A percentile compares a stretch with the other conserved stretches of the same genome.
Conservation (phyloP, 1,140 invertebrate species). For the Rhopalosiphum maidis region DNA sequence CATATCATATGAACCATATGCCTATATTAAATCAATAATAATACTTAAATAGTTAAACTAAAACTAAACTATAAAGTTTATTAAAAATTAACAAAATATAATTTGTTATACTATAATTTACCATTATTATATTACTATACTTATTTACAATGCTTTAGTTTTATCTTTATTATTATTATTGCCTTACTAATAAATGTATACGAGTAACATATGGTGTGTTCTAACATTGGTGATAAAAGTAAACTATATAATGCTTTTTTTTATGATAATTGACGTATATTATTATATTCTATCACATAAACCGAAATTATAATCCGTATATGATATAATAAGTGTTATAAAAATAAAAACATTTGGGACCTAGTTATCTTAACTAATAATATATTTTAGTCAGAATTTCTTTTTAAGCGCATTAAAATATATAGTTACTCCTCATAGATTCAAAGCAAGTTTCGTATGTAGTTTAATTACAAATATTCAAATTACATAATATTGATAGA, state of each 20-base stretch:
- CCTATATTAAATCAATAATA: neutral
- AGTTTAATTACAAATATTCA: neutral
- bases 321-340: slow-evolving; percentile 25
- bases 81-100: neutral
- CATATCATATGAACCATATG: neutral
- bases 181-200: neutral
- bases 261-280: slow-evolving; percentile 15
- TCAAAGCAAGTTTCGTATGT: neutral
- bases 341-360: neutral
- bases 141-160: neutral
- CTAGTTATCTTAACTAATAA: slow-evolving; percentile 9
- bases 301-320: slow-evolving; percentile 8
- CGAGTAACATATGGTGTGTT: neutral
- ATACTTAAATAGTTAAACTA: too few relatives aligned
- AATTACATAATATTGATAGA: neutral
- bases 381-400: neutral
- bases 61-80: neutral
- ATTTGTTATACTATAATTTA: neutral
- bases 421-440: neutral
- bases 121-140: neutral
- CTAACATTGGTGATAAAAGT: slow-evolving; percentile 23
- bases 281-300: neutral
- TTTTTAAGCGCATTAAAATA: neutral
- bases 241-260: slow-evolving; percentile 19
- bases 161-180: slow-evolving; percentile 42